Percentiles rank a stretch among this genome's conserved stretches.
phyloP scores from a whole-genome alignment of 2,797 vertebrate species.

The Pachyuromys duprasi region DNA sequence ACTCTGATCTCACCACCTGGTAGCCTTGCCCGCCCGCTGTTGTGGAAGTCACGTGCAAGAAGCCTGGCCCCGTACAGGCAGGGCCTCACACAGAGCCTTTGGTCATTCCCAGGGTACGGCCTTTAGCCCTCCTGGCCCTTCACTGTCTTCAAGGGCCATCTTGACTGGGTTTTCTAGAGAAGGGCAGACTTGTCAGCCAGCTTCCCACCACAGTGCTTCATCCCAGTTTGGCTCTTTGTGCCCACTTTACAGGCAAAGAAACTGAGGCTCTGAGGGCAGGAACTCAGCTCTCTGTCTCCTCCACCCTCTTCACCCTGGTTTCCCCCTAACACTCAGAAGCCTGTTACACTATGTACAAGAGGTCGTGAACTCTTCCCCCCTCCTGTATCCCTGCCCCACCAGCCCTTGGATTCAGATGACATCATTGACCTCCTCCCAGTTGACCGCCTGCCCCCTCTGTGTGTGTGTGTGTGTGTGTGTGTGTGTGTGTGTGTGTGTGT shows the following conservation, averaged over 20 bases:
- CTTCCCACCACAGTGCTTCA: too few species aligned
- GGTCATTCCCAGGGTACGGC: not conserved
- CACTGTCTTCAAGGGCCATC: rapidly evolving
- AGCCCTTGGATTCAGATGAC: not conserved
- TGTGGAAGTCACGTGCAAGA: not conserved
- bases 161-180: not conserved
- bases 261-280: not conserved
- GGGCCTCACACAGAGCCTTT: too few species aligned
- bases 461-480: not conserved
- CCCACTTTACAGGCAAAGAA: not conserved
- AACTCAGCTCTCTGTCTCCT: rapidly evolving
- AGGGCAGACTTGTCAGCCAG: not conserved
- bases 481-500: not conserved
- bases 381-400: too few species aligned
- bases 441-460: not conserved
- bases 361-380: not conserved
- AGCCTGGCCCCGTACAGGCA: not conserved
- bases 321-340: rapidly evolving
- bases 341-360: rapidly evolving
- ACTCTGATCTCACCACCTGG: not conserved
- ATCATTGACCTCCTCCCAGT: not conserved
- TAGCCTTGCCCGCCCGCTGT: not conserved
- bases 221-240: not conserved
- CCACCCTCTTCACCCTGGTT: too few species aligned
- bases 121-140: rapidly evolving